Base-by-base conservation (phyloP, 2,888 invertebrate genomes). In the Rhorus exstirpatorius region DNA sequence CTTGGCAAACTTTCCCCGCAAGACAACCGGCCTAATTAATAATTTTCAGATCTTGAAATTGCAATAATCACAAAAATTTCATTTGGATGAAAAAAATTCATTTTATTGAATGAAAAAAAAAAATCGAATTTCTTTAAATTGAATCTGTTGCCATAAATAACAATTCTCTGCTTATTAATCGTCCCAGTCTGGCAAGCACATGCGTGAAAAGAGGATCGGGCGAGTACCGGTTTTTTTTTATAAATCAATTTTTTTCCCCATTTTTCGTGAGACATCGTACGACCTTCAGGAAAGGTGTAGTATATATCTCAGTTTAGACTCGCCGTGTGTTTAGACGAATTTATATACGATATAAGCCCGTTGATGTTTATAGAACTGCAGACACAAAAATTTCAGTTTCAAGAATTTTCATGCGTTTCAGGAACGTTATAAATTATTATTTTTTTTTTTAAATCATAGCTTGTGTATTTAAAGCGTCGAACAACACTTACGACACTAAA, bases 271-370 rank as follows among this genome's bases (percentile, higher is more conserved):
- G 63, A 75, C 63, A 19, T 21, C 49, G 51, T 44, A 31, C 63
- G 74, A 65, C 63, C 74, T 65, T 75, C 31, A 19, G 31, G 17
- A 24, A 24, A 51, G 14, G 12, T 44, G 63, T 74, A 24, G n/a
- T n/a, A n/a, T n/a, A 14, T 49, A n/a, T 49, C 49, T 17, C 1
- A 49, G 49, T 49, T 49, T 49, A 49, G 49, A 49, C 49, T 49
- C 49, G 49, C 4, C 4, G 14, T 49, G 14, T 49, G 49, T 49
- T 49, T 49, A 12, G 4, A 49, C 1, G 49, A 49, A 49, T 49
- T 14, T 49, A 14, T 49, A n/a, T n/a, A n/a, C n/a, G n/a, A 49
- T 4, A 17, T 49, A 14, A n/a, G 14, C 49, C 4, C 14, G 14
- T 49, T 4, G 14, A 49, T 31, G 6, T 31, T 31, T 31, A 49